These are phyloP conservation scores for Micrastur ruficollis DNA, from an alignment of 2,797 vertebrate genomes.

Conservation along the genomic window DNA sequence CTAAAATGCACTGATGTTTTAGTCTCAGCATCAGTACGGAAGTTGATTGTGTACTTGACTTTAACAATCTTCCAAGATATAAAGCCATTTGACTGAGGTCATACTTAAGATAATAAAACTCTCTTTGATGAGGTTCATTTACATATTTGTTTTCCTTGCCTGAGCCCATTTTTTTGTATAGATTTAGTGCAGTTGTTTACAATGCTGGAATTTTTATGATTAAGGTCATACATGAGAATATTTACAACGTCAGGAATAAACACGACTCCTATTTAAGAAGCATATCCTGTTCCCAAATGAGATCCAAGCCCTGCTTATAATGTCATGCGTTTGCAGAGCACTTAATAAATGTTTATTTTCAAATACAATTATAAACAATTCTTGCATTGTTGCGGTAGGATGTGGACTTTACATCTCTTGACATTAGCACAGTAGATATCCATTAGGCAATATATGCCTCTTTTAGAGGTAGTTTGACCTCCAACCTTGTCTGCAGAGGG, in stretches of 20 bases:
- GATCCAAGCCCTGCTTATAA: slow-evolving; percentile 40
- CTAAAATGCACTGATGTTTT: neutral
- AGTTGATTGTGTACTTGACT: slow-evolving; percentile 22
- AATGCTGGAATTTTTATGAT: slow-evolving; percentile 67
- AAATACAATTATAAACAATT: slow-evolving; percentile 52
- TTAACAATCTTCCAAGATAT: slow-evolving; percentile 36
- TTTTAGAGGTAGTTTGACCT: slow-evolving; percentile 1
- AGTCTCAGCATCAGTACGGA: neutral
- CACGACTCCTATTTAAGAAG: slow-evolving; percentile 45
- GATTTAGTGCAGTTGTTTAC: slow-evolving; percentile 60
- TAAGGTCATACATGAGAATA: slow-evolving; percentile 62
- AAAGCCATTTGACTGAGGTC: slow-evolving; percentile 58
- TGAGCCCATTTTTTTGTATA: slow-evolving; percentile 42
- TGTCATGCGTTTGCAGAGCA: slow-evolving; percentile 46
- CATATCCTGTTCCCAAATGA: slow-evolving; percentile 58
- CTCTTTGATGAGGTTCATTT: slow-evolving; percentile 67
- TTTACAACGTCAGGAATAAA: slow-evolving; percentile 59
- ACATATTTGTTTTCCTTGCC: slow-evolving; percentile 72
- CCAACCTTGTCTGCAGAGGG: slow-evolving; percentile 29
- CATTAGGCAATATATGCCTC: neutral
- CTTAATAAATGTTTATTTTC: slow-evolving; percentile 66
- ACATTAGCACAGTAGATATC: neutral
- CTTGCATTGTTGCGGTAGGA: neutral
- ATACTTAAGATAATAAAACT: slow-evolving; percentile 60
- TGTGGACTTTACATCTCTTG: slow-evolving; percentile 3